A percentile compares a stretch with the other conserved stretches of the same genome.
Evolutionary conservation across 2,888 invertebrate species (phyloP).

Genomic region (Erannis defoliaria): DNA sequence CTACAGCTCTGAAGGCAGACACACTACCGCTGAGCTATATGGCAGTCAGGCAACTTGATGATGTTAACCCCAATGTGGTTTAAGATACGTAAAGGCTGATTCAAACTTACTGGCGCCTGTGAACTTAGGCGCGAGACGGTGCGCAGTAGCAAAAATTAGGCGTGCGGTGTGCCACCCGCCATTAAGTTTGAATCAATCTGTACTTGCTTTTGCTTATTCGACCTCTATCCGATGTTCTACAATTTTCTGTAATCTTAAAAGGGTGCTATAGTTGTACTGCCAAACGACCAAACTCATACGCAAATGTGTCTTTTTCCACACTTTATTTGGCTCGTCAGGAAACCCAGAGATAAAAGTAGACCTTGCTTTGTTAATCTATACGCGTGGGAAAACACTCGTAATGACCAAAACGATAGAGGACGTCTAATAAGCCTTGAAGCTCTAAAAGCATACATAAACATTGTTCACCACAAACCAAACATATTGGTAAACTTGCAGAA

Average conservation of each 20-base stretch:
- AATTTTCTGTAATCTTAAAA: not conserved
- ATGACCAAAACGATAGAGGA: constrained; percentile 35
- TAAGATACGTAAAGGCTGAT: too few relatives aligned
- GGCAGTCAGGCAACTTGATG: too few relatives aligned
- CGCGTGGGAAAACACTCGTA: constrained; percentile 34
- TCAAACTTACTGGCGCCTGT: too few relatives aligned
- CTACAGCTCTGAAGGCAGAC: too few relatives aligned
- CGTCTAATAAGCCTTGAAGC: constrained; percentile 18
- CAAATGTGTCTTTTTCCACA: constrained; percentile 9
- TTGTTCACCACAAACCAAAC: constrained; percentile 27
- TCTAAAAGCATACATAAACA: constrained; percentile 18
- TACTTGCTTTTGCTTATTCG: too few relatives aligned
- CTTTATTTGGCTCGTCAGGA: constrained; percentile 27
- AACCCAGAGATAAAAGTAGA: constrained; percentile 25
- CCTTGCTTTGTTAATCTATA: constrained; percentile 27
- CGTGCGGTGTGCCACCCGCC: too few relatives aligned
- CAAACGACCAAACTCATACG: not conserved
- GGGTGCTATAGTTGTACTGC: not conserved
- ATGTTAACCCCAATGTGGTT: too few relatives aligned
- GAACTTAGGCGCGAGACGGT: too few relatives aligned
- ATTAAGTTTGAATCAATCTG: too few relatives aligned
- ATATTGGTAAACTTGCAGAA: constrained; percentile 25
- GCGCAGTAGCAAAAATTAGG: too few relatives aligned
- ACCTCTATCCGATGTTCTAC: not conserved
- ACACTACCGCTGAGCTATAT: too few relatives aligned